A percentile compares a stretch with the other conserved stretches of the same genome.
Conservation (phyloP, 2,113 vertebrate genomes). For the Pituophis catenifer region DNA sequence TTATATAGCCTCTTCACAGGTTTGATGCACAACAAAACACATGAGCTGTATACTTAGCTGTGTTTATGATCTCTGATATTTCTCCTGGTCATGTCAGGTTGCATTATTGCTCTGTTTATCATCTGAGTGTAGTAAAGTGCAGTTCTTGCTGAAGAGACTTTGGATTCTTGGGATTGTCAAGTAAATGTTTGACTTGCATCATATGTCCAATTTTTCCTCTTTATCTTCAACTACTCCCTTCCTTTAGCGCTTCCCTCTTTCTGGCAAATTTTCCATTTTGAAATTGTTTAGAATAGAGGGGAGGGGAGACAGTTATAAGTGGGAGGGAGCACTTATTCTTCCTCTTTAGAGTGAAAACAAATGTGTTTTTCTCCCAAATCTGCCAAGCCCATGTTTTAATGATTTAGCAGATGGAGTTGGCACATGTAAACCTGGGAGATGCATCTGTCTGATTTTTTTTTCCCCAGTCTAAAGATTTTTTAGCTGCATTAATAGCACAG, state of each 20-base stretch:
- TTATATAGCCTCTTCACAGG: background rate
- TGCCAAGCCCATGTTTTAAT: conserved; percentile 68
- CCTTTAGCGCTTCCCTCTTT: conserved; percentile 28
- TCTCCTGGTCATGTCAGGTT: background rate
- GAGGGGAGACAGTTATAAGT: conserved; percentile 42
- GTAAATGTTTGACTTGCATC: background rate
- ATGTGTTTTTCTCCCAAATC: conserved; percentile 69
- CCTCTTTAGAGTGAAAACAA: conserved; percentile 70
- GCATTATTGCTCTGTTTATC: background rate
- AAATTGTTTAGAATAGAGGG: conserved; percentile 38
- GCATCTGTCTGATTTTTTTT: conserved; percentile 73
- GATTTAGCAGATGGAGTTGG: conserved; percentile 74
- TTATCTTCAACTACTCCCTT: background rate
- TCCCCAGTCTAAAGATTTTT: conserved; percentile 71
- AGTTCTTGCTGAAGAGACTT: background rate
- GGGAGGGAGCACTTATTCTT: conserved; percentile 66
- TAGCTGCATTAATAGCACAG: conserved; percentile 61
- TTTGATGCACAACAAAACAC: background rate
- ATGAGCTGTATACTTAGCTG: background rate
- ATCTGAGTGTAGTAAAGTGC: background rate
- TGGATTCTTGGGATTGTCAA: conserved; percentile 5
- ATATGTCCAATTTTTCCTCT: background rate
- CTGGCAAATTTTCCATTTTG: conserved; percentile 28
- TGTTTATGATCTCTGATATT: background rate
- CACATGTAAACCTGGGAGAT: conserved; percentile 72